Evolutionary conservation across 2,888 invertebrate species (phyloP).

Genomic region (Aspidiotus destructor): DNA sequence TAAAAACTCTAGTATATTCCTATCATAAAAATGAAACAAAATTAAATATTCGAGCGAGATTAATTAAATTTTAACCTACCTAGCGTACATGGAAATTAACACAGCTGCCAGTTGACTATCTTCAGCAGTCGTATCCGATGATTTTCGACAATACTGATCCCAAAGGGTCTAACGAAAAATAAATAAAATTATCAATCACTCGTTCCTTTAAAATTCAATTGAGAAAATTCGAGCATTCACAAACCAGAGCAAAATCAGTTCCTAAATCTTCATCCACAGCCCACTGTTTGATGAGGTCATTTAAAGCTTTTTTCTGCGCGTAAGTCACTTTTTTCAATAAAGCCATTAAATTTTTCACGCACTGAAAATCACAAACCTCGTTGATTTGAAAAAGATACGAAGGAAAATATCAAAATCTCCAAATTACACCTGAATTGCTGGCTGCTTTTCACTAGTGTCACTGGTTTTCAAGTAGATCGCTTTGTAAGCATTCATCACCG

Average conservation of each 20-base stretch:
- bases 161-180: conserved; percentile 59
- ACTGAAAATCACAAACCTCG: conserved; percentile 40
- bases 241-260: conserved; percentile 44
- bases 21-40: too few relatives aligned
- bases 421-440: conserved; percentile 4
- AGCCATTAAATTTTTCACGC: conserved; percentile 52
- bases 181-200: conserved; percentile 24
- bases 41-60: too few relatives aligned
- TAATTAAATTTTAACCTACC: conserved; percentile 36
- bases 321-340: conserved; percentile 49
- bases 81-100: conserved; percentile 66
- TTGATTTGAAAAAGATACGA: neutral
- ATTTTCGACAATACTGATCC: conserved; percentile 69
- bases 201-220: neutral
- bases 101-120: conserved; percentile 66
- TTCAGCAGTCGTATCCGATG: conserved; percentile 56
- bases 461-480: conserved; percentile 54
- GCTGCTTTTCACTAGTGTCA: too few relatives aligned
- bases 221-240: conserved; percentile 34
- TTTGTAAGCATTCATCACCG: conserved; percentile 67
- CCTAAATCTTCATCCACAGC: conserved; percentile 50
- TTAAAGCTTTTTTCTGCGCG: conserved; percentile 53
- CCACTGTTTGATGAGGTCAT: conserved; percentile 54
- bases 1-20: too few relatives aligned
- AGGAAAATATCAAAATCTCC: conserved; percentile 27